Conservation (phyloP, 1,140 invertebrate genomes). For the Bombus haemorrhoidalis region DNA sequence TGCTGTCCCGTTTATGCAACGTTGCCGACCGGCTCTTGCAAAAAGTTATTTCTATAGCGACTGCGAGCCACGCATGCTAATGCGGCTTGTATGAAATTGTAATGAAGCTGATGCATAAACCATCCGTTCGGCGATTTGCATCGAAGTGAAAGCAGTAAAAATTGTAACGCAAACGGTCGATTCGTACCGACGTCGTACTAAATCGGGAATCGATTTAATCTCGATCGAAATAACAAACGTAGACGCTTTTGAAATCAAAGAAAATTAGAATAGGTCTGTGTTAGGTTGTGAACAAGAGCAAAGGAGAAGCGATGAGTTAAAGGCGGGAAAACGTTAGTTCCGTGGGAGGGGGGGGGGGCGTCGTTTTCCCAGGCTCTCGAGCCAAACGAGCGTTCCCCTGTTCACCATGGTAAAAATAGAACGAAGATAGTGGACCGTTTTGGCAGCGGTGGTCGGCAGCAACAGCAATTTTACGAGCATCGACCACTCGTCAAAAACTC, state of each 20-base stretch:
- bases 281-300: too few species aligned
- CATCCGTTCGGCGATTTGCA: constrained; percentile 4
- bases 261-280: not conserved
- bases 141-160: constrained; percentile 23
- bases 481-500: constrained; percentile 52
- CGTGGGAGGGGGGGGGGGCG: not conserved
- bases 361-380: constrained; percentile 35
- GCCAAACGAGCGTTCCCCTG: constrained; percentile 27
- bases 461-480: constrained; percentile 56
- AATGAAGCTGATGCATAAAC: constrained; percentile 16
- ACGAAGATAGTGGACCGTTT: constrained; percentile 44
- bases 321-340: not conserved
- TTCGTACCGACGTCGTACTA: not conserved
- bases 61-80: not conserved
- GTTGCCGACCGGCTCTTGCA: not conserved
- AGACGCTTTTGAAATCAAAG: not conserved
- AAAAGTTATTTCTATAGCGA: constrained; percentile 25
- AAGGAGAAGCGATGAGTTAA: not conserved
- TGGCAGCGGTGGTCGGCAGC: constrained; percentile 41
- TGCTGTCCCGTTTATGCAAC: constrained; percentile 17
- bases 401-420: constrained; percentile 55
- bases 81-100: constrained; percentile 1
- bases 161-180: not conserved
- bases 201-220: not conserved
- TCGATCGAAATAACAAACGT: not conserved